Evolutionary conservation across 2,113 vertebrate genomes (phyloP), one percentile per base, ranked within the genome.

Genomic region (Cryptotis parvus): DNA sequence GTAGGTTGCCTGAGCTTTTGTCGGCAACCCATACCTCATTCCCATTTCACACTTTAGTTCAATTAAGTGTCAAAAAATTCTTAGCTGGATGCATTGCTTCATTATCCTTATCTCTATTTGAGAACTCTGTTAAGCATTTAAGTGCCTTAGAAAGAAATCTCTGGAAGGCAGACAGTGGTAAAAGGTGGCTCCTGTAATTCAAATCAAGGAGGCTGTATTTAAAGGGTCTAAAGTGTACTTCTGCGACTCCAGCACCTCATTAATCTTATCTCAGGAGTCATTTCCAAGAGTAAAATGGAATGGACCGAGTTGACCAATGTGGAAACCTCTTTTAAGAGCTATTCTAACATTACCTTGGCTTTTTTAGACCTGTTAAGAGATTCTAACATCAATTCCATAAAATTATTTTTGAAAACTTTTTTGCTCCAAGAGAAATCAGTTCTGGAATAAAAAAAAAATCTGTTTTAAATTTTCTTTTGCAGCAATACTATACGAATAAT

Each of bases 211-310:
- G 8, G 29, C 29, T 84, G 9, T 68, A 73, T 70, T 90, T 90
- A 87, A 39, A 87, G 39, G 14, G 58, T 9, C 55, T 74, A 81
- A 2, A 35, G 41, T 18, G 18, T 37, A 16, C 77, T 43, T 92
- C 63, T 41, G 69, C 10, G 68, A 89, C 49, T 39, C 55, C 29
- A 78, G 72, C 39, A 94, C 43, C 29, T 74, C 66, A 24, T 66
- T 70, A 74, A 84, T 91, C 84, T 89, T 55, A 83, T 89, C 68
- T 91, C 39, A 29, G 83, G 45, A 61, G 31, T 55, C n/a, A 69
- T 84, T 87, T 87, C 65, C 65, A 81, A 22, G 65, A 41, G 35
- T n/a, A 78, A 12, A 93, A 65, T 69, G 81, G 29, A 91, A 82
- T 83, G 81, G 35, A 65, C 24, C 49, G 18, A 77, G 33, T 69